A percentile compares a stretch with the other conserved stretches of the same genome.
phyloP scores from a whole-genome alignment of 2,888 invertebrate genomes.

The Acrocera orbiculus region DNA sequence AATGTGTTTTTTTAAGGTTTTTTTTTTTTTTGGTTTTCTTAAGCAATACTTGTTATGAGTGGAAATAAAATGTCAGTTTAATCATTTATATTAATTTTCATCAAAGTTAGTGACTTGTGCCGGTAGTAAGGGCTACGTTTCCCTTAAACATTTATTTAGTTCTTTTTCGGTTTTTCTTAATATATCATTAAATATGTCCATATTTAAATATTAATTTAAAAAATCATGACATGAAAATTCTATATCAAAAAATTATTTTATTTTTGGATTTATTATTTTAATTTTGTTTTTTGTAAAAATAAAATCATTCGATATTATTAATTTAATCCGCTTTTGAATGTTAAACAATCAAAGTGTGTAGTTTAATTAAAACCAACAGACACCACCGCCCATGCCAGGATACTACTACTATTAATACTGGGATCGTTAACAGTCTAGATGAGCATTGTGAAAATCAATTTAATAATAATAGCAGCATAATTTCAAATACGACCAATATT shows the following conservation, averaged over 20 bases:
- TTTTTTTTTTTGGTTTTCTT: too few species aligned
- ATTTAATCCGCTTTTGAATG: background rate
- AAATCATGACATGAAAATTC: too few species aligned
- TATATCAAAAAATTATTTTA: background rate
- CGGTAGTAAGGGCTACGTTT: too few species aligned
- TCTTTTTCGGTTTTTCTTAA: too few species aligned
- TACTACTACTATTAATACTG: background rate
- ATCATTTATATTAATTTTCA: too few species aligned
- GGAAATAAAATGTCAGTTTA: too few species aligned
- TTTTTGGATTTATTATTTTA: background rate
- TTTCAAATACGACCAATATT: background rate
- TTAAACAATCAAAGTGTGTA: constrained; percentile 1
- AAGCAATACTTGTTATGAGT: too few species aligned
- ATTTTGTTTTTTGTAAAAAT: background rate
- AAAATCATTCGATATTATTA: background rate
- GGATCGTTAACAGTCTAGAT: constrained; percentile 2
- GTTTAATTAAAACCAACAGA: constrained; percentile 5
- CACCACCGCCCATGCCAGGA: constrained; percentile 4
- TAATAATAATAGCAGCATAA: background rate
- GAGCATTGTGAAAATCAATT: background rate
- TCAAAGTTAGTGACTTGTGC: too few species aligned
- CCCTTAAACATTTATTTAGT: too few species aligned
- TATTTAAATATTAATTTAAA: too few species aligned
- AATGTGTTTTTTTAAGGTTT: too few species aligned
- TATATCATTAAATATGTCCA: too few species aligned